Evolutionary conservation across 2,113 vertebrate genomes (phyloP), one percentile per base, ranked within the genome.

Genomic region (Pteronura brasiliensis): DNA sequence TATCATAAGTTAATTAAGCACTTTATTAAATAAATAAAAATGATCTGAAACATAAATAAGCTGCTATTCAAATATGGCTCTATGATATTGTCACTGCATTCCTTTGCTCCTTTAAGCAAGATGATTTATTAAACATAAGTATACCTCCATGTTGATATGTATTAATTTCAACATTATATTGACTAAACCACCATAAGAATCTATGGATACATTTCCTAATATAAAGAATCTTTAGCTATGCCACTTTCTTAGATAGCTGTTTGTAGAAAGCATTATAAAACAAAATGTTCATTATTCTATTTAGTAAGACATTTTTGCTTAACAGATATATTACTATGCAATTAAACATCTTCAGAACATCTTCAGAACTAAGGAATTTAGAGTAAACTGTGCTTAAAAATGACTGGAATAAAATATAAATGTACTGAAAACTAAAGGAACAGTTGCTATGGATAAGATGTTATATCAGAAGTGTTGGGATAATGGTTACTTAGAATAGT

Each of bases 261-360:
- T 52, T 87, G 4, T 31, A 74, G 61, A 93, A 90, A 80, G 39
- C 96, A 17, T 86, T 96, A 25, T 63, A 74, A 96, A 81, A 67
- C 13, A 82, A 91, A 96, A 94, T 61, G n/a, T 14, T 85, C 39
- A 61, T 59, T 95, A 47, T 90, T 87, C 8, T 86, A 57, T 83
- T 94, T 4, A 88, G 42, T 76, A 80, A 81, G 4, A 34, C 1
- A 3, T 18, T 59, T 79, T 86, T 86, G 15, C 42, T 96, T 96
- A n/a, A 90, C 79, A 80, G 13, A 1, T 9, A 81, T 88, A 81
- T 85, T 88, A n/a, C 2, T 20, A 34, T 65, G 17, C 11, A 86
- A 89, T 88, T 96, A 72, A 82, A 42, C 44, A 83, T 57, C 9
- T 23, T 67, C 20, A 67, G 52, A 82, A 42, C 44, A 83, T 57